These are phyloP conservation scores for Dinocampus coccinellae DNA, from an alignment of 2,888 invertebrate species.

Conservation along the genomic window DNA sequence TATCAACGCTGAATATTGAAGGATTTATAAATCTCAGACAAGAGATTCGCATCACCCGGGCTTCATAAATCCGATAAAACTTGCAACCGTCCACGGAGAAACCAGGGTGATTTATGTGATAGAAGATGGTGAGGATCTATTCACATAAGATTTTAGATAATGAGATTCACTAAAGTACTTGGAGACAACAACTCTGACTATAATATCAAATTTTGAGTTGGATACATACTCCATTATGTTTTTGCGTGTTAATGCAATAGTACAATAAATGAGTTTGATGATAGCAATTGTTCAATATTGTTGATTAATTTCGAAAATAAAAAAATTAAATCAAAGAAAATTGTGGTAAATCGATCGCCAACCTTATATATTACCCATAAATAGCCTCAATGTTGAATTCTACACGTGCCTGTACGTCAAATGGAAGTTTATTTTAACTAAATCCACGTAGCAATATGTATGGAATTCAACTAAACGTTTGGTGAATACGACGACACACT, in stretches of 20 bases:
- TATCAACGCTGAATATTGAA: background rate
- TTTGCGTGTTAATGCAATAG: no score
- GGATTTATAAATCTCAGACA: background rate
- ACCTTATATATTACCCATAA: slow-evolving; percentile 24
- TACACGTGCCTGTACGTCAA: slow-evolving; percentile 20
- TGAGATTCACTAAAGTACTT: background rate
- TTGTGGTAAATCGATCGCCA: background rate
- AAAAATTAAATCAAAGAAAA: background rate
- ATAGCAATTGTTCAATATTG: background rate
- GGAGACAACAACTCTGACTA: background rate
- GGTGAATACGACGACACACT: slow-evolving; percentile 13
- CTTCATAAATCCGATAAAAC: background rate
- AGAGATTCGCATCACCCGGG: background rate
- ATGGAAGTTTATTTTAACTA: slow-evolving; percentile 10
- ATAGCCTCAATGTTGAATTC: slow-evolving; percentile 8
- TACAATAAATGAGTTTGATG: background rate
- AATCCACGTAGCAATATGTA: slow-evolving; percentile 18
- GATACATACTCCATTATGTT: background rate
- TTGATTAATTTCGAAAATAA: background rate
- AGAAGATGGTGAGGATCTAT: background rate
- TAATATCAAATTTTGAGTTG: background rate
- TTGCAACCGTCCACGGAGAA: background rate
- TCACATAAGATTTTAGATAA: background rate
- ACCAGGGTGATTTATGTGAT: background rate
- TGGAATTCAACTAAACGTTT: slow-evolving; percentile 17